Conservation (phyloP, 2,797 vertebrate genomes). For the Tarsius wallacei region DNA sequence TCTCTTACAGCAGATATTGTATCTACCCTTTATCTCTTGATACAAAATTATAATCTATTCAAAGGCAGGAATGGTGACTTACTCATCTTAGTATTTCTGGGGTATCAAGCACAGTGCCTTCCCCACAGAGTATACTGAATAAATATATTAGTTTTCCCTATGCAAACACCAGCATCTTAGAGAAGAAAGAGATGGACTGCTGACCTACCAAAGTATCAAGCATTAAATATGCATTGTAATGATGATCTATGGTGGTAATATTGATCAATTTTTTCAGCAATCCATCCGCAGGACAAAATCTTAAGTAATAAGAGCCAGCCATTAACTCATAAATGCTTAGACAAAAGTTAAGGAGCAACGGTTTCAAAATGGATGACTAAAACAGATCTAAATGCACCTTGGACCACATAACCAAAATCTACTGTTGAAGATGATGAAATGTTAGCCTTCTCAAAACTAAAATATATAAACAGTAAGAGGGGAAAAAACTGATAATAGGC, state of each 20-base stretch:
- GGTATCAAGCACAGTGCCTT: background rate
- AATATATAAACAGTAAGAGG: background rate
- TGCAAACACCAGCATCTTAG: background rate
- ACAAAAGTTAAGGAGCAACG: constrained; percentile 14
- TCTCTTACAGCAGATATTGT: background rate
- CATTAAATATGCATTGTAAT: constrained; percentile 38
- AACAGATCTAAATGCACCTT: background rate
- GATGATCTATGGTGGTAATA: background rate
- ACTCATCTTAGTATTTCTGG: background rate
- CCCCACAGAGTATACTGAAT: constrained; percentile 4
- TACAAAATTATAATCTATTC: constrained; percentile 1
- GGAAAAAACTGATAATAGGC: background rate
- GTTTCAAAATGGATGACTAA: background rate
- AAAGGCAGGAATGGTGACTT: background rate
- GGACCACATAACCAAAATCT: background rate
- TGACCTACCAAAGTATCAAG: background rate
- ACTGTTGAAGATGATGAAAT: constrained; percentile 1
- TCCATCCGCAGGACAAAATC: constrained; percentile 7
- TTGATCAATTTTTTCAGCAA: constrained; percentile 13
- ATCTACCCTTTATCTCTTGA: background rate
- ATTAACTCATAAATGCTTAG: constrained; percentile 10
- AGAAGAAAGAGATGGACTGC: background rate
- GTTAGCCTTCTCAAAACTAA: background rate
- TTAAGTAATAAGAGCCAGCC: background rate
- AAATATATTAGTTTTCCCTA: constrained; percentile 45